Percentiles rank a stretch among this genome's conserved stretches.
phyloP scores from a whole-genome alignment of 2,797 vertebrate genomes.

The Chrysocyon brachyurus region DNA sequence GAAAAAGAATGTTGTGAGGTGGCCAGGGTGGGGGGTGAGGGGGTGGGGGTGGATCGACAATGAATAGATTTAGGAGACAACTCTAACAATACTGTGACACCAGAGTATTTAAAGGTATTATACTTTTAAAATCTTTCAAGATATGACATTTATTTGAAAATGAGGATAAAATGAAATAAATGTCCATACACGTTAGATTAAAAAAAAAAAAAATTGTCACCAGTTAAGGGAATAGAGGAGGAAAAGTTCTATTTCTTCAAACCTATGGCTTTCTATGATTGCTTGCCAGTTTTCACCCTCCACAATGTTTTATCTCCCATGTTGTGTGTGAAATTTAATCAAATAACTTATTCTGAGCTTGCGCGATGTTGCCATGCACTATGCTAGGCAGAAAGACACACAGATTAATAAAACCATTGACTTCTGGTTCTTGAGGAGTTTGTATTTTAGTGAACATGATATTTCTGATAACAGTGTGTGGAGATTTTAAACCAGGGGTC shows the following conservation, averaged over 20 bases:
- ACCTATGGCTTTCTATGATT: neutral
- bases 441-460: neutral
- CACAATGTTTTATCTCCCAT: neutral
- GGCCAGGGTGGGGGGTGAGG: no score
- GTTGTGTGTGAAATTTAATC: neutral
- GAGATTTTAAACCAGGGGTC: neutral
- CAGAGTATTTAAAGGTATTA: neutral
- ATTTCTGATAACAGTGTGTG: neutral
- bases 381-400: neutral
- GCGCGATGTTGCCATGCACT: neutral
- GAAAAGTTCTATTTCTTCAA: neutral
- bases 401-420: slow-evolving; percentile 5
- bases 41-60: neutral
- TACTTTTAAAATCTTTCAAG: neutral
- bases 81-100: neutral
- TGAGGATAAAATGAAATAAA: neutral
- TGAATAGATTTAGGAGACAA: neutral
- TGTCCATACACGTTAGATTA: neutral
- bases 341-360: neutral
- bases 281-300: neutral
- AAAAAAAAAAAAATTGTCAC: slow-evolving; percentile 23
- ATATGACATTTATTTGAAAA: neutral
- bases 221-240: neutral
- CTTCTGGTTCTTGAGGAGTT: neutral
- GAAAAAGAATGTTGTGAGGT: no score